These are phyloP conservation scores for Ploceus nigricollis DNA, from an alignment of 2,113 vertebrate species.

Conservation along the genomic window DNA sequence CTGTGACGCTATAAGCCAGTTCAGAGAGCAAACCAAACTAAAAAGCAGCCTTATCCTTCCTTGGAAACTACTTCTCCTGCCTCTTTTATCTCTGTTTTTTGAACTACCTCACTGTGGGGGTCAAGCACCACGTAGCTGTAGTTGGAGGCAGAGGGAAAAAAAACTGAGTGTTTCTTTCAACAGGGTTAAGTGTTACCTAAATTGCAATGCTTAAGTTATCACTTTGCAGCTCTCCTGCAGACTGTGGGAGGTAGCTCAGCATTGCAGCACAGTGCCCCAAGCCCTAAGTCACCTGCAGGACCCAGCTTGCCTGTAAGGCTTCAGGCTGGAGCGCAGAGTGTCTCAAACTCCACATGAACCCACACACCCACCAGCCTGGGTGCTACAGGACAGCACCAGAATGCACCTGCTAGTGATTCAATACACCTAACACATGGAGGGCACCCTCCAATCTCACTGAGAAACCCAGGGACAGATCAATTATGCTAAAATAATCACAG, in stretches of 20 bases:
- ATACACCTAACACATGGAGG: background rate
- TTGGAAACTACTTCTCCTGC: background rate
- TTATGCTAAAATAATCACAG: background rate
- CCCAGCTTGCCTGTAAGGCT: background rate
- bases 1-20: background rate
- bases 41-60: background rate
- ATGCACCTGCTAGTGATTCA: background rate
- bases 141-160: background rate
- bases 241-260: background rate
- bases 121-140: rapidly evolving
- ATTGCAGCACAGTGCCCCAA: rapidly evolving
- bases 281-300: background rate
- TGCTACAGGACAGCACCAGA: background rate
- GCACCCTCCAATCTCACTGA: background rate
- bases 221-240: background rate
- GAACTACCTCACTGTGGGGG: background rate
- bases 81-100: background rate
- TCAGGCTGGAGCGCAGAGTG: background rate
- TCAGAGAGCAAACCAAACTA: background rate
- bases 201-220: background rate
- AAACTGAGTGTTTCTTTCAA: rapidly evolving
- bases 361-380: rapidly evolving
- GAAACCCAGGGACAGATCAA: background rate
- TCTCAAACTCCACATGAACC: background rate
- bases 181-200: background rate